Evolutionary conservation across 2,888 invertebrate species (phyloP), one percentile per base, ranked within the genome.

Genomic region (Clostera curtula): DNA sequence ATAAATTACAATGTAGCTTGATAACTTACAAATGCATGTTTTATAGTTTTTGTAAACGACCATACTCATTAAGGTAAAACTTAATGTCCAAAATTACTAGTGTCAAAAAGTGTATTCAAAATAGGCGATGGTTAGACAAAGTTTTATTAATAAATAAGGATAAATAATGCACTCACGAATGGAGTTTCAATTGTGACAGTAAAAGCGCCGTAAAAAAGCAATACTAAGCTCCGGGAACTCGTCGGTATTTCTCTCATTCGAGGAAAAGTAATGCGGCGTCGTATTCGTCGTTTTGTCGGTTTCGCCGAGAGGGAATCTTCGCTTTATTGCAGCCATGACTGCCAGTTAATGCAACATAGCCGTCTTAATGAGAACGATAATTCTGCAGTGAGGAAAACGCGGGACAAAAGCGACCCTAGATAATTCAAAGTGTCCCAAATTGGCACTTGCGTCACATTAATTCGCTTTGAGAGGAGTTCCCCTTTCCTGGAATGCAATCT

Each of bases 331-430:
- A 36, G 38, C 30, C 40, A 40, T 40, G 40, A 44, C 31, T 54
- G 36, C 43, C 46, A 40, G 40, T 47, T 42, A 49, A 41, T 35
- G 46, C 43, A 38, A 46, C 49, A 53, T 47, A 39, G 42, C 52
- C 42, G 47, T 43, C 46, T 51, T 54, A 46, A 54, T 51, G 50
- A 54, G 50, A 52, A 52, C 43, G 47, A 43, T 55, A 49, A 62
- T 50, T 48, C 30, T 35, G 43, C 36, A 41, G 40, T 45, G 43
- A 41, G 46, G 34, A 51, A 45, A 48, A 36, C 42, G 40, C 45
- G 45, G 36, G 40, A 43, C 36, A 43, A 54, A 47, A 43, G 45
- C 49, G 43, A 51, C 46, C 36, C 41, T 30, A 36, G 36, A 41
- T 49, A 50, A 50, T 51, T 49, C 35, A 21, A 46, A 49, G 41